phyloP scores from a whole-genome alignment of 1,140 invertebrate species.

The Drosophila parvula region DNA sequence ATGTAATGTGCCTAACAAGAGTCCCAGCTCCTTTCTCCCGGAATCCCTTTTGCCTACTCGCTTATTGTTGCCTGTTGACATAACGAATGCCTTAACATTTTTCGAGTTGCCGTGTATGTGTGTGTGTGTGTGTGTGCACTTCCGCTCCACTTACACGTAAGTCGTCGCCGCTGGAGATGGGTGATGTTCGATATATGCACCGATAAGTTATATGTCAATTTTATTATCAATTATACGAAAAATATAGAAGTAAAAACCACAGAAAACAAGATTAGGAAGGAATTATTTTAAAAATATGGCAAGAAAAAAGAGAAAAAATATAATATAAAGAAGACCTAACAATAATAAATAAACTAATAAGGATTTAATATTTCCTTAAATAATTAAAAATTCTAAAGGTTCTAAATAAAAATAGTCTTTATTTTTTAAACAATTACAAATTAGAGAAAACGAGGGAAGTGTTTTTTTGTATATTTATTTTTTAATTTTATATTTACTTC shows the following conservation, averaged over 20 bases:
- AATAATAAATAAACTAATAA: neutral
- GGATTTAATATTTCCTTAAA: too few species aligned
- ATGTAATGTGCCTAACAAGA: constrained; percentile 76
- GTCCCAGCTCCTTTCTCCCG: constrained; percentile 12
- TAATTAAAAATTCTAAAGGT: neutral
- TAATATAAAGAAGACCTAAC: neutral
- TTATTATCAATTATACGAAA: neutral
- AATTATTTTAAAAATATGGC: too few species aligned
- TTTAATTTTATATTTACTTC: too few species aligned
- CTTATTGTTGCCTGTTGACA: constrained; percentile 79
- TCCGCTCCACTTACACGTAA: constrained; percentile 79
- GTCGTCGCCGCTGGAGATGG: constrained; percentile 54
- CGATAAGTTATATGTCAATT: neutral
- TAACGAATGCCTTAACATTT: constrained; percentile 80
- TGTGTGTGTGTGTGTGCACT: constrained; percentile 48
- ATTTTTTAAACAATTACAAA: neutral
- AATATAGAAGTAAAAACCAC: neutral
- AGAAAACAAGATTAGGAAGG: too few species aligned
- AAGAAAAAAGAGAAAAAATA: neutral
- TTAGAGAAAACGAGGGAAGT: too few species aligned
- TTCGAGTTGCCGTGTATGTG: constrained; percentile 45
- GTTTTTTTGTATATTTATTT: too few species aligned
- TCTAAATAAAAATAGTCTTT: too few species aligned
- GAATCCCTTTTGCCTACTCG: constrained; percentile 12
- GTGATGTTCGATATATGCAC: neutral